Evolutionary conservation across 2,797 vertebrate genomes (phyloP).

Genomic region (Dryobates pubescens): DNA sequence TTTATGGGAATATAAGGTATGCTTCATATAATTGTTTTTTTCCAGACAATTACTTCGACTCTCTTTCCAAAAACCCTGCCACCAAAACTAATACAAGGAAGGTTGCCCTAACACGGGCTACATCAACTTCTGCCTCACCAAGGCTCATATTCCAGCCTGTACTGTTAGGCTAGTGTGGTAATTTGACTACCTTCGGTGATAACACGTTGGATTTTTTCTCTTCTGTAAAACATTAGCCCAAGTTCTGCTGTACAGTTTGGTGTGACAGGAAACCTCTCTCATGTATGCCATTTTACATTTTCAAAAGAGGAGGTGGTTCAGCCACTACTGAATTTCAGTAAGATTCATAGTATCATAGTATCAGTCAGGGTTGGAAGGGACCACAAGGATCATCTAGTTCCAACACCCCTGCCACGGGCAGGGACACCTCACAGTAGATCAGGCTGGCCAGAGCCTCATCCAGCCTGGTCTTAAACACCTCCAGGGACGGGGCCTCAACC

Average conservation of each 20-base stretch:
- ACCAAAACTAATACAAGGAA: background rate
- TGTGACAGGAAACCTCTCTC: background rate
- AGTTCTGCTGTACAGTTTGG: background rate
- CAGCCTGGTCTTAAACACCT: too few species aligned
- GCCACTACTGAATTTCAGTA: background rate
- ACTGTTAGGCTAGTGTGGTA: background rate
- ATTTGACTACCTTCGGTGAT: background rate
- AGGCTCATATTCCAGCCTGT: background rate
- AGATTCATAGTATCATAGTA: background rate
- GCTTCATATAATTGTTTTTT: background rate
- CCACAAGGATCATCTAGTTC: too few species aligned
- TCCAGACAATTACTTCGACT: background rate
- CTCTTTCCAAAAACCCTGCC: background rate
- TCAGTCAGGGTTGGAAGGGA: too few species aligned
- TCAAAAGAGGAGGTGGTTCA: background rate
- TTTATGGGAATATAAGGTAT: background rate
- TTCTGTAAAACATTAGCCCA: background rate
- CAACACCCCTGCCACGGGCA: too few species aligned
- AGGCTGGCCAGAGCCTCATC: too few species aligned
- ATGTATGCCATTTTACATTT: background rate
- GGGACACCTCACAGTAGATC: too few species aligned
- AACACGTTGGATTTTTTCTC: background rate
- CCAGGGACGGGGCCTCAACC: too few species aligned
- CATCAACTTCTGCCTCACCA: background rate
- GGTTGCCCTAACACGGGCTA: background rate